Base-by-base conservation (phyloP, 2,113 vertebrate species). In the Boulengeromyrus knoepffleri region DNA sequence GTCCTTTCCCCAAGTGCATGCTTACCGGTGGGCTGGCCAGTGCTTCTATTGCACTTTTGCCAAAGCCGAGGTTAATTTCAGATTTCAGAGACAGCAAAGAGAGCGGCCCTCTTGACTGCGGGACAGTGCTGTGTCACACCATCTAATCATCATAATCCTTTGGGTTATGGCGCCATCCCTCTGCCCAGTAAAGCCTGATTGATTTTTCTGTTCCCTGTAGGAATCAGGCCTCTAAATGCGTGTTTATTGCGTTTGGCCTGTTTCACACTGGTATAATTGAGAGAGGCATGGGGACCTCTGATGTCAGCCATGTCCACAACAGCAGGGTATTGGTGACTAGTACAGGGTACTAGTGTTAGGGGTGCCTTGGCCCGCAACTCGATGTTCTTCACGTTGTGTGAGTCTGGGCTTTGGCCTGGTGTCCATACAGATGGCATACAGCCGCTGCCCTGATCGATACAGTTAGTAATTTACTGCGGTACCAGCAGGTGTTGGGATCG, bases 381-480 rank as follows among this genome's bases (percentile, higher is more conserved):
- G 13, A 17, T 45, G 31, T 83, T 15, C 77, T 45, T 83, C 15
- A 17, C 2, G 1, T 17, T 45, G 19, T 24, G 19, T 85, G 39
- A 46, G 8, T 85, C 19, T 39, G 36, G 31, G 36, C 36, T 77
- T 77, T 4, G 70, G 12, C 31, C 70, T 6, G 70, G 12, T 19
- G 36, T 77, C 13, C 70, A 39, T 19, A 77, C 15, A 39, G 5
- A 19, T 19, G 15, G 5, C 1, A 13, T 77, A 39, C 9, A 66
- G 9, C 9, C 3, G 9, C 8, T 66, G 3, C 62, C n/a, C n/a
- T 66, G 93, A 88, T 90, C 92, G 88, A 89, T 83, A 62, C 39
- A 85, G 49, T 50, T 90, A 90, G 92, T 93, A 93, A 91, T 92
- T 91, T 90, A 80, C n/a, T 74, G 89, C 52, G 92, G 88, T 53